A percentile compares a stretch with the other conserved stretches of the same genome.
These are phyloP conservation scores for Eutolmus rufibarbis DNA, from an alignment of 2,888 invertebrate genomes.

Conservation along the genomic window DNA sequence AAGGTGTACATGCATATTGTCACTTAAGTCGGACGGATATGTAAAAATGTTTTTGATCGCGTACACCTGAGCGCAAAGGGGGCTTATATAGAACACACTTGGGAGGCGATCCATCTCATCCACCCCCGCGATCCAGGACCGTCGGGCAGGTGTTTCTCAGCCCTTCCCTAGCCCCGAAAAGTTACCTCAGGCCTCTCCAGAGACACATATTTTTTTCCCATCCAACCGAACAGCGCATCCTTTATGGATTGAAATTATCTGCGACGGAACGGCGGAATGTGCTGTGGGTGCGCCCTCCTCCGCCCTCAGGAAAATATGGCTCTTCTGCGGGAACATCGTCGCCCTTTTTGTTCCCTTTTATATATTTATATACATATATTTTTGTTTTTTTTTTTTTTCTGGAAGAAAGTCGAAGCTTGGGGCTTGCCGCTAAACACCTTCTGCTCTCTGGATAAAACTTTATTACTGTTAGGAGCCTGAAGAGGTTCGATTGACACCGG, in stretches of 20 bases:
- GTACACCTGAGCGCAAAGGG: neutral
- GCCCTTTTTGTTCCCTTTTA: neutral
- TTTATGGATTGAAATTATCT: constrained; percentile 24
- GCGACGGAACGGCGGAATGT: neutral
- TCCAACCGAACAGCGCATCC: neutral
- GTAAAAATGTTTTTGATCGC: constrained; percentile 24
- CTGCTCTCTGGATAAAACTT: constrained; percentile 26
- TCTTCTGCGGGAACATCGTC: neutral
- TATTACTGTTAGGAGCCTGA: constrained; percentile 21
- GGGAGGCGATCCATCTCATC: neutral
- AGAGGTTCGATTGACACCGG: constrained; percentile 32
- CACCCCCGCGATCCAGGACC: neutral
- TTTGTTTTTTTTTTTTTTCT: neutral
- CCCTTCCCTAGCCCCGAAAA: neutral
- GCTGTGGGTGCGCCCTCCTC: neutral
- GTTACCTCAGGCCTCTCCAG: neutral
- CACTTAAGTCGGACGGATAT: neutral
- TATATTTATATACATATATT: neutral
- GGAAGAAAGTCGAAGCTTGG: neutral
- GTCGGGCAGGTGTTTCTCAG: neutral
- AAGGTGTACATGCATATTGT: neutral
- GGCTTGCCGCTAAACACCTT: constrained; percentile 27
- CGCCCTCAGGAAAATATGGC: neutral
- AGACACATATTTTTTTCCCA: constrained; percentile 20
- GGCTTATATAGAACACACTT: neutral